A percentile compares a stretch with the other conserved stretches of the same genome.
Evolutionary conservation across 1,140 invertebrate species (phyloP).

Genomic region (Calliphora vicina): DNA sequence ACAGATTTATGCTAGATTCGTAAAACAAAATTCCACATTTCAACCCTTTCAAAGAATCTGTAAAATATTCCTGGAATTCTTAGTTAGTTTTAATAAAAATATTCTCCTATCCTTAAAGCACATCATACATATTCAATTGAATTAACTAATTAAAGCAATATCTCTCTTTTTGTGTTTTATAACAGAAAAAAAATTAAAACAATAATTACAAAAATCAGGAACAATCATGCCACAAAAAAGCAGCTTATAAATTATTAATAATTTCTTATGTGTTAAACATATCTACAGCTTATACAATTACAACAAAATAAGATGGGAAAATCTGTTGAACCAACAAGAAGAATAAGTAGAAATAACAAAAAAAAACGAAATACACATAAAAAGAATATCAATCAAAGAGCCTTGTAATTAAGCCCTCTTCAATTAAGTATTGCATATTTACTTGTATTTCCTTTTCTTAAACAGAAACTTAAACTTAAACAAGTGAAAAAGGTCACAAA

Average conservation of each 20-base stretch:
- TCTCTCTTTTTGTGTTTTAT: neutral
- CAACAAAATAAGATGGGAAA: too few species aligned
- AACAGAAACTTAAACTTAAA: too few species aligned
- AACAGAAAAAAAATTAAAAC: neutral
- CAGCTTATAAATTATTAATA: constrained; percentile 11
- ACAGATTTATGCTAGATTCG: too few species aligned
- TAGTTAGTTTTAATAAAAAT: neutral
- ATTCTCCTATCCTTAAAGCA: neutral
- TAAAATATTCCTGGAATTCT: too few species aligned
- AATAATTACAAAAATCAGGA: neutral
- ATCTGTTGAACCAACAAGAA: neutral
- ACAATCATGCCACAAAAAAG: neutral
- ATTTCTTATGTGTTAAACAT: neutral
- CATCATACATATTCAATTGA: neutral
- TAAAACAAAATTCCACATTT: too few species aligned
- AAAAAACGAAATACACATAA: neutral
- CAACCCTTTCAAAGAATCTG: too few species aligned
- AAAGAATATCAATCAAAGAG: neutral
- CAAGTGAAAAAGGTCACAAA: too few species aligned
- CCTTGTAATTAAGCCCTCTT: neutral
- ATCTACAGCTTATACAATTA: too few species aligned
- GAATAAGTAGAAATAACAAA: neutral
- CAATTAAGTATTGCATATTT: neutral
- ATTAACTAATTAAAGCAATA: neutral
- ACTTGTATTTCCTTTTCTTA: neutral